Evolutionary conservation across 1,140 invertebrate genomes (phyloP), one percentile per base, ranked within the genome.

Genomic region (Probaryconus sp.): DNA sequence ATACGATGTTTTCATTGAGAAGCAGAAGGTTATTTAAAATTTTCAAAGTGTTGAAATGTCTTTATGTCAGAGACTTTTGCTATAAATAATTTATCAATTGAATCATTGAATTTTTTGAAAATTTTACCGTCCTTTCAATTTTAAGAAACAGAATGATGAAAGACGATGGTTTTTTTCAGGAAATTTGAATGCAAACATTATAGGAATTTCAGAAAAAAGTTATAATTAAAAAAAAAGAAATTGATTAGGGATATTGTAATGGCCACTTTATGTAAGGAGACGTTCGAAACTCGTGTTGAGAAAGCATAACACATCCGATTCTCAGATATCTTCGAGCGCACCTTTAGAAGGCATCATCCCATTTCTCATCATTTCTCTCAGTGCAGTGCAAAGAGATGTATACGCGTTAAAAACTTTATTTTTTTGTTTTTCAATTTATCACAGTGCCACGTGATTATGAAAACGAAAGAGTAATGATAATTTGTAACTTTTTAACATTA

Each of bases 281-380:
- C 31, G 18, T 37, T 17, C 24, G 45, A 17, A 53, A 50, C 18
- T 31, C 64, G 60, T 82, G 81, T 83, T 83, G 81, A 83, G 79
- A 85, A 85, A 85, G 83, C 83, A 84, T 84, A 84, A 81, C 82
- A 81, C 64, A 55, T 64, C 5, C 35, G 30, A 56, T 64, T 61
- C 48, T 70, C 47, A 70, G 69, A 67, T 73, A 70, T 61, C 58
- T 73, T 73, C 73, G 53, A 14, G 50, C 38, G 21, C 48, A 5
- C 9, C 58, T 63, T 51, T 21, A 5, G 24, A 13, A 55, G 42
- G 18, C 38, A 11, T 42, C 63, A 50, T 74, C 56, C 40, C 56
- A 58, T 43, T 64, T 58, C 67, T 76, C 67, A 67, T 47, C 73
- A 76, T 76, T 76, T 72, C 63, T 63, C 56, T 55, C 13, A n/a